Evolutionary conservation across 2,888 invertebrate species (phyloP).

Genomic region (Eilema caniola): DNA sequence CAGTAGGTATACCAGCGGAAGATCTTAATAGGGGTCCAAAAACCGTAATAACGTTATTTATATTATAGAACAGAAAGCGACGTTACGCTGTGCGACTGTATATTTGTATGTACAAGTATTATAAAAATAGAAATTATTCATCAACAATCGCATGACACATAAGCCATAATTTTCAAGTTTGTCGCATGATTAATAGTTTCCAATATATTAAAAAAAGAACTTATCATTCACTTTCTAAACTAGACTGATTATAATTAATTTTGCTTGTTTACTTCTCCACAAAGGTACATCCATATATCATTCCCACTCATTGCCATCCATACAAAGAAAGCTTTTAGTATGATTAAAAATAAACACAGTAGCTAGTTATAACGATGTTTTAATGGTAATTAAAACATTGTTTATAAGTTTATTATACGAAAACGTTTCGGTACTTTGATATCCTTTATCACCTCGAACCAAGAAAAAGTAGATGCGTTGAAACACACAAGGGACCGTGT

Average conservation of each 20-base stretch:
- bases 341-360: background rate
- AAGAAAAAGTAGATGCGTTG: background rate
- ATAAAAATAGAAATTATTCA: background rate
- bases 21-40: too few relatives aligned
- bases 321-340: background rate
- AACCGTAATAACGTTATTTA: too few relatives aligned
- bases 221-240: background rate
- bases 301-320: conserved; percentile 6
- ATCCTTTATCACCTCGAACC: background rate
- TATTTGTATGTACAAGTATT: background rate
- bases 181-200: background rate
- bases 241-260: conserved; percentile 5
- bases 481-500: conserved; percentile 21
- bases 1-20: too few relatives aligned
- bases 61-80: too few relatives aligned
- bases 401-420: background rate
- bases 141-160: background rate
- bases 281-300: background rate
- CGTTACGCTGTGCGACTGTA: too few relatives aligned
- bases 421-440: background rate
- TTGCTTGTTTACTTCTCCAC: background rate
- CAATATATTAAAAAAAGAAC: background rate
- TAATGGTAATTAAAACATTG: conserved; percentile 3
- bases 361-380: background rate
- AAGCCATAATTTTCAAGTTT: background rate